Evolutionary conservation across 2,888 invertebrate species (phyloP).

Genomic region (Gastrophysa polygoni): DNA sequence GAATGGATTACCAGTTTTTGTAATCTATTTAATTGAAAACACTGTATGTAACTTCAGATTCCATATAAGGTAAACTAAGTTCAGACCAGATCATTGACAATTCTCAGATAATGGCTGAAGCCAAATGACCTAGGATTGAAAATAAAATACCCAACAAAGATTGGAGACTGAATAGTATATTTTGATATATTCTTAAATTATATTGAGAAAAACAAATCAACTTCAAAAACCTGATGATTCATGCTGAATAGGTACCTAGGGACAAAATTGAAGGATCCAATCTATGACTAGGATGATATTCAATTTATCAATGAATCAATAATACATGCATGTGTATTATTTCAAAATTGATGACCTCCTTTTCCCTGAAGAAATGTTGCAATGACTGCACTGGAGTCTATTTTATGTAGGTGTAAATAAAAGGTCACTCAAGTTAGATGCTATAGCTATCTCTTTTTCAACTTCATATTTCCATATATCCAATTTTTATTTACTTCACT

Average conservation of each 20-base stretch:
- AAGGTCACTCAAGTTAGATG: neutral
- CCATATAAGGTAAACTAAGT: constrained; percentile 17
- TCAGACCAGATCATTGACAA: constrained; percentile 8
- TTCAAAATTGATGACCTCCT: neutral
- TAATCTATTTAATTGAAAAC: constrained; percentile 25
- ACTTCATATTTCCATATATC: too few relatives aligned
- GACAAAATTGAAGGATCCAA: too few relatives aligned
- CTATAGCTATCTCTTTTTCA: neutral
- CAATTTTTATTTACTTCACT: too few relatives aligned
- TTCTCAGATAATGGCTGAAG: neutral
- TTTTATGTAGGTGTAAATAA: neutral
- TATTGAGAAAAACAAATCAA: too few relatives aligned
- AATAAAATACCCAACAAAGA: neutral
- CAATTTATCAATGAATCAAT: too few relatives aligned
- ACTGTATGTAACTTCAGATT: constrained; percentile 16
- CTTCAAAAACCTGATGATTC: too few relatives aligned
- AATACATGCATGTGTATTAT: neutral
- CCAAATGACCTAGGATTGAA: too few relatives aligned
- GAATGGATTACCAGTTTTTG: constrained; percentile 25
- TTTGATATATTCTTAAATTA: too few relatives aligned
- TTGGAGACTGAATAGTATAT: too few relatives aligned
- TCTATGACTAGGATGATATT: too few relatives aligned
- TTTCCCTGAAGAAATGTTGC: neutral
- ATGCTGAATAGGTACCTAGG: too few relatives aligned
- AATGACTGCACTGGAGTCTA: too few relatives aligned